These are phyloP conservation scores for Caenorhabditis sp. DNA, from an alignment of 2,888 invertebrate genomes.

Conservation along the genomic window DNA sequence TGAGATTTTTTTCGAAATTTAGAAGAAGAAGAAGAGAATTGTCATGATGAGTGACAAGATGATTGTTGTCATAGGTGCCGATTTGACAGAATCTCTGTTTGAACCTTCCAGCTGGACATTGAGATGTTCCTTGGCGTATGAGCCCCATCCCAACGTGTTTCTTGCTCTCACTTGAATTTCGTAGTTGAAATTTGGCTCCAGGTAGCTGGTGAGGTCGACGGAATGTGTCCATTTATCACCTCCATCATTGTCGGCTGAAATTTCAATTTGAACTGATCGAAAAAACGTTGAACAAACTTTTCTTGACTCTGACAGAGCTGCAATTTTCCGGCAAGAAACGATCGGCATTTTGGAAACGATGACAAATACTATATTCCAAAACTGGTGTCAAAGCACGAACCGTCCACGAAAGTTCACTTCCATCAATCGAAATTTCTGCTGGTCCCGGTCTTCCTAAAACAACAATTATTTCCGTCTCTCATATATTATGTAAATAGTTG, in stretches of 20 bases:
- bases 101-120: too few species aligned
- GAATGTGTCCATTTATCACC: constrained; percentile 44
- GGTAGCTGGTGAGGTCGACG: constrained; percentile 30
- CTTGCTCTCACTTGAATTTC: constrained; percentile 53
- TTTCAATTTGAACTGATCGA: not conserved
- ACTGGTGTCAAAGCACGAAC: constrained; percentile 31
- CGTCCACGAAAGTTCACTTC: constrained; percentile 41
- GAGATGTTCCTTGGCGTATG: not conserved
- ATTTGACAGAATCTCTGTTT: not conserved
- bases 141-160: constrained; percentile 53
- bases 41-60: constrained; percentile 2
- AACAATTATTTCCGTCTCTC: not conserved
- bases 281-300: constrained; percentile 8
- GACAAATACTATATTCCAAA: constrained; percentile 32
- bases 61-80: not conserved
- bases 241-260: constrained; percentile 42
- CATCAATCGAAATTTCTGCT: constrained; percentile 41
- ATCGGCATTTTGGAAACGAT: constrained; percentile 20
- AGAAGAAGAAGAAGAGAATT: not conserved
- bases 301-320: constrained; percentile 25
- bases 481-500: not conserved
- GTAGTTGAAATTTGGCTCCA: constrained; percentile 39
- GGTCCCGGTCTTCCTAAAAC: constrained; percentile 50
- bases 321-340: constrained; percentile 35
- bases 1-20: not conserved